Evolutionary conservation across 2,888 invertebrate species (phyloP), one percentile per base, ranked within the genome.

Genomic region (Arctia plantaginis): DNA sequence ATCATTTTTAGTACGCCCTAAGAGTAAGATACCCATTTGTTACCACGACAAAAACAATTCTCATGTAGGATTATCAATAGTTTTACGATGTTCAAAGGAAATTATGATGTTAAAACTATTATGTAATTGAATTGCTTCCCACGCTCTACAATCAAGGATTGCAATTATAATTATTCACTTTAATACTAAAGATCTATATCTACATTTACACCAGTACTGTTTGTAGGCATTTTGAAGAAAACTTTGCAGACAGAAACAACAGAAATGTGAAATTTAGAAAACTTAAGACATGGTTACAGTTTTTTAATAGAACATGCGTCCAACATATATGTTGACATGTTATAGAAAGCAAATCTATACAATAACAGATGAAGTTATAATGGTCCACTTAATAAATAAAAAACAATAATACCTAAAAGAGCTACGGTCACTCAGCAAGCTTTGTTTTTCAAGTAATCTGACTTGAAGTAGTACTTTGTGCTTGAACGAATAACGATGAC

Each of bases 81-180:
- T 51, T 51, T 51, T 51, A 20, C 23, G 51, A 51, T 35, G 51
- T 55, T n/a, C 27, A 7, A 39, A 71, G 69, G 74, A 67, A 71
- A 78, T 68, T 55, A 74, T 76, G 71, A 75, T 82, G 77, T 79
- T 69, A 41, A 73, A 75, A 76, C 70, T 39, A 66, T 82, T 81
- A 74, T 71, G 74, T 75, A 78, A 78, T 77, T 69, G 59, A 73
- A 66, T 74, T 68, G 75, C 72, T 71, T 76, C 77, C 47, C 69
- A 74, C 68, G 41, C 67, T 39, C 27, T 15, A 55, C 39, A 76
- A 69, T 30, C 27, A 75, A 69, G 23, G 62, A 55, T 64, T 75
- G 75, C 80, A n/a, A n/a, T n/a, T n/a, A n/a, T n/a, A n/a, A n/a
- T n/a, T n/a, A n/a, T n/a, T n/a, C n/a, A 51, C 8, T 20, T 8